These are phyloP conservation scores for Menura novaehollandiae DNA, from an alignment of 2,113 vertebrate species.

Conservation along the genomic window DNA sequence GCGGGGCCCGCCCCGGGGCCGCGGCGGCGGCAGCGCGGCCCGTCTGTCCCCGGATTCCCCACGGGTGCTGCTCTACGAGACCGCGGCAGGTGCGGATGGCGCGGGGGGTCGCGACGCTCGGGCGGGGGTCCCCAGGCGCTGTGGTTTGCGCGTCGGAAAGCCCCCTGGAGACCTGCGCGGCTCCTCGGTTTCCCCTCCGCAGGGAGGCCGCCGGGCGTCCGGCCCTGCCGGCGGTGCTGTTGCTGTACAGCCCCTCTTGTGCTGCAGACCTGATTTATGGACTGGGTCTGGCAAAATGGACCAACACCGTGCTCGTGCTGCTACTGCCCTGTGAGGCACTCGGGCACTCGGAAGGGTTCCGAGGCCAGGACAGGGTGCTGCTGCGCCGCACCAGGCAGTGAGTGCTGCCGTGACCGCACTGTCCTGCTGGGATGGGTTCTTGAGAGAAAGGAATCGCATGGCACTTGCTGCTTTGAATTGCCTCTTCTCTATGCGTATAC, in stretches of 20 bases:
- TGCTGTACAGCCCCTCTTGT: accelerated
- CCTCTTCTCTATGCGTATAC: accelerated
- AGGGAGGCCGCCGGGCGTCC: background rate
- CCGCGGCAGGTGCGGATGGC: background rate
- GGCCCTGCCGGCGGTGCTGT: background rate
- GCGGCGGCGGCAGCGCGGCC: background rate
- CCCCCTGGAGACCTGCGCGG: background rate
- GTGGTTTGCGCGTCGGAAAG: background rate
- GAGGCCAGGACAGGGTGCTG: background rate
- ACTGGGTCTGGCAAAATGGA: accelerated
- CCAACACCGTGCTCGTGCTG: accelerated
- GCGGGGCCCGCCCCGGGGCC: background rate
- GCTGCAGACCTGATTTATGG: accelerated
- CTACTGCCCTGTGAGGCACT: background rate
- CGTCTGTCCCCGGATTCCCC: accelerated
- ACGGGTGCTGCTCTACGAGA: background rate
- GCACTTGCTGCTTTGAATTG: background rate
- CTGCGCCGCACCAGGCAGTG: accelerated
- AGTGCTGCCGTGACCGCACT: accelerated
- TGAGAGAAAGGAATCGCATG: accelerated
- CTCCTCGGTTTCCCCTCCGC: no score
- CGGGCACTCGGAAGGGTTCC: background rate
- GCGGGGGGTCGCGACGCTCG: background rate
- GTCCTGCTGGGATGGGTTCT: background rate
- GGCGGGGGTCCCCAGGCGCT: background rate